Conservation (phyloP, 2,888 invertebrate species). For the Leptinotarsa rubiginosa region DNA sequence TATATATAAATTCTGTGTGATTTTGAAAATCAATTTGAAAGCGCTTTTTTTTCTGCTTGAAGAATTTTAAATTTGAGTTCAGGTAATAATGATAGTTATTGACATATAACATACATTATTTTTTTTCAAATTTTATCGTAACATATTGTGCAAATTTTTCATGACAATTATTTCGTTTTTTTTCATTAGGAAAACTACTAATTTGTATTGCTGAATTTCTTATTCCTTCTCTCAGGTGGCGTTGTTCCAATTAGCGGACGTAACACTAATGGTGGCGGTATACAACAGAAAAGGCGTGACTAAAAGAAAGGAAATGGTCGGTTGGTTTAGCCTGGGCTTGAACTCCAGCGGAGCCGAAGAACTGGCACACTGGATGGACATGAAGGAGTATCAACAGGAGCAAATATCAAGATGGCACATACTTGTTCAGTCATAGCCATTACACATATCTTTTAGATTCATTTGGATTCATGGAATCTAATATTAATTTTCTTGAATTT, state of each 20-base stretch:
- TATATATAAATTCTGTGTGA: too few relatives aligned
- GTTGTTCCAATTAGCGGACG: constrained; percentile 93
- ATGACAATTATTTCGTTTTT: too few relatives aligned
- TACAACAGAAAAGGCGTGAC: constrained; percentile 92
- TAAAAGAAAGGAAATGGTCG: constrained; percentile 96
- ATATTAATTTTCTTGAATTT: background rate
- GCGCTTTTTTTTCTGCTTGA: too few relatives aligned
- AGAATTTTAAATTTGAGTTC: too few relatives aligned
- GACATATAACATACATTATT: too few relatives aligned
- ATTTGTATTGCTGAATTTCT: background rate
- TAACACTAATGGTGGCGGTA: constrained; percentile 93
- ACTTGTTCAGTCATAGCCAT: constrained; percentile 76
- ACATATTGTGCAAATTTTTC: too few relatives aligned
- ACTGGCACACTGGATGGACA: constrained; percentile 92
- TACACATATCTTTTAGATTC: constrained; percentile 43
- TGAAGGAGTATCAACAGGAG: constrained; percentile 88
- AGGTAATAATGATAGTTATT: too few relatives aligned
- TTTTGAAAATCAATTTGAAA: too few relatives aligned
- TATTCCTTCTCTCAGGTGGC: constrained; percentile 76
- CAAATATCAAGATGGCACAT: constrained; percentile 96
- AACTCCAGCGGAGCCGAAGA: constrained; percentile 94
- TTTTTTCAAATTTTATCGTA: too few relatives aligned
- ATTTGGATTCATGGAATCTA: background rate
- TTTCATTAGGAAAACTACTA: too few relatives aligned
- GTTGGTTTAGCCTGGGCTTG: constrained; percentile 94